Evolutionary conservation across 2,113 vertebrate species (phyloP).

Genomic region (Xiphophorus couchianus): DNA sequence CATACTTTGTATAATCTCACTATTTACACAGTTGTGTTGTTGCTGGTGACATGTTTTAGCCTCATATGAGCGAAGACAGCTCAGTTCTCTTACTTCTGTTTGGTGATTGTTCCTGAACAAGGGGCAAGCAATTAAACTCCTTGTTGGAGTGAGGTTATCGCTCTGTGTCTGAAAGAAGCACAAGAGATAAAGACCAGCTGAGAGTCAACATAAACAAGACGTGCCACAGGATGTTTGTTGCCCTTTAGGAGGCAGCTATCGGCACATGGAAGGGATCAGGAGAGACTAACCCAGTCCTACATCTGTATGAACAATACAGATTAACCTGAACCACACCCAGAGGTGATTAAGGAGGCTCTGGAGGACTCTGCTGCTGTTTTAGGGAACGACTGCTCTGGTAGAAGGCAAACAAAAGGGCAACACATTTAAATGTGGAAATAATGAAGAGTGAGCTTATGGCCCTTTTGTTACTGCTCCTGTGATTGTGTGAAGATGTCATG

Average conservation of each 20-base stretch:
- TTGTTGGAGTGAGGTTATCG: conserved; percentile 66
- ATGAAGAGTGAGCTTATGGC: conserved; percentile 56
- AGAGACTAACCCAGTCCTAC: conserved; percentile 26
- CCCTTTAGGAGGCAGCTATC: conserved; percentile 55
- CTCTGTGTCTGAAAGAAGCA: conserved; percentile 49
- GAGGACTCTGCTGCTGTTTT: conserved; percentile 44
- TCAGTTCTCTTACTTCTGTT: conserved; percentile 20
- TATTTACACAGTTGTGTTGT: conserved; percentile 19
- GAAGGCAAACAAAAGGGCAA: conserved; percentile 38
- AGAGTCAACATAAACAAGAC: conserved; percentile 55
- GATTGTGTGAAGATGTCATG: conserved; percentile 42
- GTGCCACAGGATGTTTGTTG: conserved; percentile 36
- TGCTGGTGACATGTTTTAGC: conserved; percentile 14
- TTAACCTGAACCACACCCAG: conserved; percentile 54
- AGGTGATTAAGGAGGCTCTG: conserved; percentile 46
- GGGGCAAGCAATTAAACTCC: conserved; percentile 70
- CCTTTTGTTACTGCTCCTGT: conserved; percentile 51
- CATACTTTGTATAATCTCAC: neutral
- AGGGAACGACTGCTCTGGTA: conserved; percentile 13
- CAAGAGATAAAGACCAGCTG: conserved; percentile 33
- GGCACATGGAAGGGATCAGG: conserved; percentile 13
- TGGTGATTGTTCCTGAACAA: conserved; percentile 36
- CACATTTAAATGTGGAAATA: conserved; percentile 58
- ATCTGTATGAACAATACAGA: conserved; percentile 46
- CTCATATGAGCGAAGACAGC: conserved; percentile 10